phyloP scores from a whole-genome alignment of 2,888 invertebrate species.

The Girardia tigrina region DNA sequence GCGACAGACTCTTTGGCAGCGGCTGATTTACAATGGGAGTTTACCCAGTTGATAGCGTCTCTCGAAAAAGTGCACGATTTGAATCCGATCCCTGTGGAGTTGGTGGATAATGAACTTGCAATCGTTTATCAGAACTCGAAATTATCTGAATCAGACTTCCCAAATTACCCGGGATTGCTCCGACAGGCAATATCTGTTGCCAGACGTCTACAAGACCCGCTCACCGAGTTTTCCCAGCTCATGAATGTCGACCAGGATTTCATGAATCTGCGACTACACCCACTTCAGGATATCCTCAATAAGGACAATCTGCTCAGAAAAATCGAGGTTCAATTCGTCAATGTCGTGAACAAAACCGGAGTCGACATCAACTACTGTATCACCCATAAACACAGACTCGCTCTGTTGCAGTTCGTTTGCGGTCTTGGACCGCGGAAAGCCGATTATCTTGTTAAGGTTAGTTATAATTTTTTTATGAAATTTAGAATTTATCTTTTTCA shows the following conservation, averaged over 20 bases:
- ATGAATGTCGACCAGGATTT: slow-evolving; percentile 93
- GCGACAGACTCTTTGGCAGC: slow-evolving; percentile 69
- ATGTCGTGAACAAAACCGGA: slow-evolving; percentile 89
- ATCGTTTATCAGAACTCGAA: slow-evolving; percentile 78
- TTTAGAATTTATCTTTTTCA: too few species aligned
- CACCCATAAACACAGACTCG: slow-evolving; percentile 69
- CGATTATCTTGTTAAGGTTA: slow-evolving; percentile 5
- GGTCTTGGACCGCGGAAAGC: slow-evolving; percentile 86
- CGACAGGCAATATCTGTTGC: slow-evolving; percentile 84
- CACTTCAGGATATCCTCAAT: slow-evolving; percentile 58
- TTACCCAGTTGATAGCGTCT: slow-evolving; percentile 42
- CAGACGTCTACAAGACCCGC: slow-evolving; percentile 78
- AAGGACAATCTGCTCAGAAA: slow-evolving; percentile 75
- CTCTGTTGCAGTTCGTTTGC: slow-evolving; percentile 80
- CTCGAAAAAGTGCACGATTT: slow-evolving; percentile 59
- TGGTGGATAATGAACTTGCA: slow-evolving; percentile 80
- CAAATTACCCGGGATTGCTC: slow-evolving; percentile 76
- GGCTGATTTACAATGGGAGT: slow-evolving; percentile 53
- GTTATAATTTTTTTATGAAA: background rate
- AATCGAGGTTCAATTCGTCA: slow-evolving; percentile 72
- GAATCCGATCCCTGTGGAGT: slow-evolving; percentile 71
- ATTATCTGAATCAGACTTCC: slow-evolving; percentile 69
- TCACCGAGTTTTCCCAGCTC: slow-evolving; percentile 84
- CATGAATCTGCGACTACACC: slow-evolving; percentile 76
- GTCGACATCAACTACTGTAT: slow-evolving; percentile 88